Conservation (phyloP, 92 coral and sea anemone genomes). For the Zoanthus sansibaricus region DNA sequence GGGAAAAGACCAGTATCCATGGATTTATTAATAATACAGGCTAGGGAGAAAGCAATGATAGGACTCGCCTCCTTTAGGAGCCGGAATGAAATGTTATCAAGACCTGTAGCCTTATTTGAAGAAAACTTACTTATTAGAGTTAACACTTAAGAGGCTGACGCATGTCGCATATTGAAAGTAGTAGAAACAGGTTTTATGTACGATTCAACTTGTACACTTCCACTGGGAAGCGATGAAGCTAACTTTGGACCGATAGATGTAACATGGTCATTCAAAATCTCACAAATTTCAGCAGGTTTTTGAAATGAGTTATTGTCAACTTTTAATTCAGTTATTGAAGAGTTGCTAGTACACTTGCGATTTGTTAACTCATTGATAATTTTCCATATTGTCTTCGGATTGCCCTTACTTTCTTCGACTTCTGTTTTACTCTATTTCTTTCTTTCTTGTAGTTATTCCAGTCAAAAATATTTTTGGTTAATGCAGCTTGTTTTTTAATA, state of each 20-base stretch:
- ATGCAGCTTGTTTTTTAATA: constrained; percentile 52
- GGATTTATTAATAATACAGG: not conserved
- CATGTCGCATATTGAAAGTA: not conserved
- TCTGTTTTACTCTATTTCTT: constrained; percentile 16
- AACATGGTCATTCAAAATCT: not conserved
- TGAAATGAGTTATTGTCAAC: not conserved
- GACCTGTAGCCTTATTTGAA: not conserved
- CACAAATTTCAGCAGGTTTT: constrained; percentile 10
- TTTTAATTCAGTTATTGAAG: not conserved
- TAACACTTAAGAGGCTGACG: not conserved
- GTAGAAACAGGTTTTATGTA: too few relatives aligned
- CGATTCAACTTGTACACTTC: not conserved
- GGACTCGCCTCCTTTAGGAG: not conserved
- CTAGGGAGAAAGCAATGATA: not conserved
- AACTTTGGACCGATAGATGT: constrained; percentile 8
- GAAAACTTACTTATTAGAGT: not conserved
- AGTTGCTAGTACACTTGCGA: constrained; percentile 1
- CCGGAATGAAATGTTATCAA: not conserved
- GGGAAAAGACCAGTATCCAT: not conserved
- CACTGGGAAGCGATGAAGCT: not conserved
- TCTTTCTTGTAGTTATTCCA: constrained; percentile 58
- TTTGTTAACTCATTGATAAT: too few relatives aligned
- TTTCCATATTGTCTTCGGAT: constrained; percentile 20
- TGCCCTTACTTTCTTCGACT: not conserved
- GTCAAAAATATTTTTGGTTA: constrained; percentile 41